These are phyloP conservation scores for Sweltsa coloradensis DNA, from an alignment of 1,140 invertebrate species.

Conservation along the genomic window DNA sequence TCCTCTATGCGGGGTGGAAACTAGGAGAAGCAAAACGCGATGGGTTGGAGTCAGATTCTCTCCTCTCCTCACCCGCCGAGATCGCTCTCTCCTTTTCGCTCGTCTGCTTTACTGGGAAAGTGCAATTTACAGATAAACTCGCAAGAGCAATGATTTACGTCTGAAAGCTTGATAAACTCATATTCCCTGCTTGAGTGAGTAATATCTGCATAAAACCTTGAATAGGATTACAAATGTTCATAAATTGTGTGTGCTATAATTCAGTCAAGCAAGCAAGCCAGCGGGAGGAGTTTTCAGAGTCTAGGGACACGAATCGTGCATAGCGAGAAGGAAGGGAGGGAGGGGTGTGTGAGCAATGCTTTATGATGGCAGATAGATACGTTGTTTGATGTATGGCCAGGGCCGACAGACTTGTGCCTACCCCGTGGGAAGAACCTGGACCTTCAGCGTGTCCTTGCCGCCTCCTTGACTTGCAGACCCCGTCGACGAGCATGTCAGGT, in stretches of 20 bases:
- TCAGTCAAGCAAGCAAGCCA: constrained; percentile 19
- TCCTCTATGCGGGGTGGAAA: constrained; percentile 2
- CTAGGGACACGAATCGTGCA: constrained; percentile 11
- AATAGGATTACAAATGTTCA: constrained; percentile 34
- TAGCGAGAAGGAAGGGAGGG: constrained; percentile 2
- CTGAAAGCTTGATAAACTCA: constrained; percentile 34
- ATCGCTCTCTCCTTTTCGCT: background rate
- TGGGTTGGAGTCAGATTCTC: background rate
- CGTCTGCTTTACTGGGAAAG: constrained; percentile 21
- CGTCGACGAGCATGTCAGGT: too few relatives aligned
- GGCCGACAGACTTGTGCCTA: constrained; percentile 12
- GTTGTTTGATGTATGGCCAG: constrained; percentile 15
- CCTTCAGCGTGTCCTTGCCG: too few relatives aligned
- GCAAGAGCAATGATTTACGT: constrained; percentile 30
- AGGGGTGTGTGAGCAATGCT: constrained; percentile 12
- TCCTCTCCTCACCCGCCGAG: background rate
- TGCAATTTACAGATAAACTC: constrained; percentile 34
- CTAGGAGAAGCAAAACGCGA: background rate
- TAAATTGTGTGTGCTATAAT: constrained; percentile 32
- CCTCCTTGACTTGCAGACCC: too few relatives aligned
- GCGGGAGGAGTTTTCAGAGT: constrained; percentile 9
- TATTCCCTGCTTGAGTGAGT: constrained; percentile 33
- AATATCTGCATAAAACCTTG: constrained; percentile 34
- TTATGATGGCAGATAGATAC: constrained; percentile 17
- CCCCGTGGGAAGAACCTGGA: background rate